Conservation (phyloP, 2,888 invertebrate genomes). For the Euspilapteryx auroguttella region DNA sequence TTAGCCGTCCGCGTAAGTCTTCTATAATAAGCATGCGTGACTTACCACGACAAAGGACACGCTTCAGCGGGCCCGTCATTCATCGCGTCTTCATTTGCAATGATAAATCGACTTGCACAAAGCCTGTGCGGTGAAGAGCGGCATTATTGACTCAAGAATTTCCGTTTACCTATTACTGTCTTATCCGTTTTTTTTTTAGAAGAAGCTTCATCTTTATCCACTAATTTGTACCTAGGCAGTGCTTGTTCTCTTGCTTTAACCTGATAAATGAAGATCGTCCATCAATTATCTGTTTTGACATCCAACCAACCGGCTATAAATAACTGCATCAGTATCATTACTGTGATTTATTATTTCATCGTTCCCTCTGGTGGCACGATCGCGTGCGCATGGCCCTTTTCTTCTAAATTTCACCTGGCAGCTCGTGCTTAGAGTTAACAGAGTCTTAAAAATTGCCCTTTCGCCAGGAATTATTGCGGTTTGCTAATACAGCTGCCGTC, state of each 20-base stretch:
- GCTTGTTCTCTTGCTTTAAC: too few species aligned
- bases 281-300: conserved; percentile 4
- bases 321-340: conserved; percentile 23
- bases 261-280: too few species aligned
- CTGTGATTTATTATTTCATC: conserved; percentile 40
- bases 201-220: too few species aligned
- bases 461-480: conserved; percentile 38
- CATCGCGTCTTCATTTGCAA: not conserved
- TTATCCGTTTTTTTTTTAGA: too few species aligned
- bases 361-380: conserved; percentile 30
- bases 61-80: conserved; percentile 1
- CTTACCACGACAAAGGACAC: not conserved
- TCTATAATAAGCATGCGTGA: too few species aligned
- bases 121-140: too few species aligned
- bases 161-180: too few species aligned
- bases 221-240: too few species aligned
- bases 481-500: conserved; percentile 31
- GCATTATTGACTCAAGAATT: conserved; percentile 1
- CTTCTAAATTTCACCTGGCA: conserved; percentile 27
- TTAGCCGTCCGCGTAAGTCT: too few species aligned
- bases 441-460: conserved; percentile 45
- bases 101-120: conserved; percentile 2
- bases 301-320: conserved; percentile 13
- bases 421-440: conserved; percentile 40
- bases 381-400: conserved; percentile 14